phyloP scores from a whole-genome alignment of 2,888 invertebrate species.

The Pristionchus exspectatus region DNA sequence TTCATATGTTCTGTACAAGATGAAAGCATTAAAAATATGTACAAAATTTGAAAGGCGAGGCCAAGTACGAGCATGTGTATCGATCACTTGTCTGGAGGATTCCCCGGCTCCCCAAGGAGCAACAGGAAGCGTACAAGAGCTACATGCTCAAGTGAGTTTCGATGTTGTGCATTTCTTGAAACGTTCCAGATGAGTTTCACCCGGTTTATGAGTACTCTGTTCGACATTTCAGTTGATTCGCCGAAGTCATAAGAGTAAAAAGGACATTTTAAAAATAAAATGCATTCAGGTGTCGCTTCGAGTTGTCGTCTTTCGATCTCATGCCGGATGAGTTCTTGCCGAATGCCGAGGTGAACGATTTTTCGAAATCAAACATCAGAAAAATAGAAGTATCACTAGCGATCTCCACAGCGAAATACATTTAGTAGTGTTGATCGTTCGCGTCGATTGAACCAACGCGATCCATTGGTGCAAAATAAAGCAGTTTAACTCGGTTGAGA shows the following conservation, averaged over 20 bases:
- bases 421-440: too few relatives aligned
- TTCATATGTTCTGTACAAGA: too few relatives aligned
- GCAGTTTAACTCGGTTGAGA: too few relatives aligned
- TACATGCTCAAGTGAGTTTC: slow-evolving; percentile 87
- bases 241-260: not conserved
- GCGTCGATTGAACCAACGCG: too few relatives aligned
- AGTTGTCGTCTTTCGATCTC: slow-evolving; percentile 96
- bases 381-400: too few relatives aligned
- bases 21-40: not conserved
- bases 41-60: slow-evolving; percentile 83
- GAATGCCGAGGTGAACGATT: slow-evolving; percentile 83
- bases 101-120: slow-evolving; percentile 96
- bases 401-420: too few relatives aligned
- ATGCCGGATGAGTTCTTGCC: slow-evolving; percentile 93
- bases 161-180: not conserved
- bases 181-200: not conserved
- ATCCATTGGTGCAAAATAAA: too few relatives aligned
- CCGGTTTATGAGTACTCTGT: not conserved
- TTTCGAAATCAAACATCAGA: not conserved
- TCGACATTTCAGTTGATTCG: not conserved
- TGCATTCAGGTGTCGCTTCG: slow-evolving; percentile 84
- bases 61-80: slow-evolving; percentile 99
- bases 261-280: not conserved
- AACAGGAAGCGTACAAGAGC: slow-evolving; percentile 98
- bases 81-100: slow-evolving; percentile 96